These are phyloP conservation scores for Rhombomys opimus DNA, from an alignment of 2,113 vertebrate genomes.

Conservation along the genomic window DNA sequence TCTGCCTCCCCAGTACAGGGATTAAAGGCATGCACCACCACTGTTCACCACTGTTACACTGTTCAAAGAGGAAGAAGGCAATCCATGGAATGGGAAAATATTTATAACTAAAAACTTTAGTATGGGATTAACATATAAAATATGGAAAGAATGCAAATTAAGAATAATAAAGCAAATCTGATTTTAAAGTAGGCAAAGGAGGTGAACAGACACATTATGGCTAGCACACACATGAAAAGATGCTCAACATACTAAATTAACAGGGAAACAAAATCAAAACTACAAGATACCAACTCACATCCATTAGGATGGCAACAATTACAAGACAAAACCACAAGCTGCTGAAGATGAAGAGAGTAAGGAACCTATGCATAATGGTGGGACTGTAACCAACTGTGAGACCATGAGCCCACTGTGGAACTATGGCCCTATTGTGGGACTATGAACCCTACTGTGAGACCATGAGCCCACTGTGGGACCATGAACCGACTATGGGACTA, in stretches of 20 bases:
- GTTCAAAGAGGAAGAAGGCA: not conserved
- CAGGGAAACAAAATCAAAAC: constrained; percentile 13
- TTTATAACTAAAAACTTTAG: not conserved
- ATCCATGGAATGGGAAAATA: not conserved
- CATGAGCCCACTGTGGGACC: not conserved
- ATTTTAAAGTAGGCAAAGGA: not conserved
- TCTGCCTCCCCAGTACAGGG: not conserved
- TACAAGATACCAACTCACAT: not conserved
- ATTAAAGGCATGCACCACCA: not conserved
- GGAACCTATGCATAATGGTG: not conserved
- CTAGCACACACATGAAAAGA: not conserved
- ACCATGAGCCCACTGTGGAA: not conserved
- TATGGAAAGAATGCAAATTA: not conserved
- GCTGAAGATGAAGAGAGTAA: not conserved
- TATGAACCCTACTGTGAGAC: too few species aligned
- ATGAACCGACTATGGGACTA: not conserved
- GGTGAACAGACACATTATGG: not conserved
- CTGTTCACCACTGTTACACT: not conserved
- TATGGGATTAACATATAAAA: not conserved
- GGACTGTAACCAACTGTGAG: not conserved
- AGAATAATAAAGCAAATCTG: not conserved
- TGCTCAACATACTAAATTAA: not conserved
- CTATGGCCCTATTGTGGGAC: not conserved
- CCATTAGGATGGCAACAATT: not conserved
- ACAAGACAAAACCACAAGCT: not conserved